Base-by-base conservation (phyloP, 2,888 invertebrate species). In the Cataglyphis albicans region DNA sequence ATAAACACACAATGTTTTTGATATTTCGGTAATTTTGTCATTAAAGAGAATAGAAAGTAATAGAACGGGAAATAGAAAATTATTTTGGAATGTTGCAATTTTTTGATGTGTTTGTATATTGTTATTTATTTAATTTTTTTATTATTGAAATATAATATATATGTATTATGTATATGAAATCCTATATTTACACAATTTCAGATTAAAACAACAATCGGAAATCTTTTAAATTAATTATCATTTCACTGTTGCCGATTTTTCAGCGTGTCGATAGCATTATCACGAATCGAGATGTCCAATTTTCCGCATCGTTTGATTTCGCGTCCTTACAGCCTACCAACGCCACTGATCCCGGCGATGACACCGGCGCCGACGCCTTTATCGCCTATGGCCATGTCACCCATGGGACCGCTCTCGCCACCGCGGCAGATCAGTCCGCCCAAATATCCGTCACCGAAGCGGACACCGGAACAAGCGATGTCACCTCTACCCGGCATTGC, bases 311-410 rank as follows among this genome's bases (percentile, higher is more conserved):
- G 35, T 63, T 86, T 82, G 21, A 82, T 83, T 18, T 38, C 18
- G 7, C 29, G 15, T 82, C n/a, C 29, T 91, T 92, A 3, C 90
- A 96, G 96, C 91, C 93, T 95, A 92, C 94, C 96, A 81, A 95
- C 96, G 61, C 95, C 91, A 63, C 92, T 94, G 93, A 90, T 93
- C 21, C 89, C 93, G 41, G 92, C 92, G 2, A 95, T 95, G 3
- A 95, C 95, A 35, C 94, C 92, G 5, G 95, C 95, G 41, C 89
- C 95, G 87, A 96, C 96, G 63, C 96, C 96, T 82, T 96, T 96
- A 92, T 94, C 94, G 21, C 94, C 94, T 6, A 91, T 94, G 88
- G 91, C 89, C 29, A 90, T 92, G 87, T 94, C 94, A 57, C 93
- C 93, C 25, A 89, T 92, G 85, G 93, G 90, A 61, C 88, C 91